Evolutionary conservation across 2,113 vertebrate genomes (phyloP).

Genomic region (Saccopteryx leptura): DNA sequence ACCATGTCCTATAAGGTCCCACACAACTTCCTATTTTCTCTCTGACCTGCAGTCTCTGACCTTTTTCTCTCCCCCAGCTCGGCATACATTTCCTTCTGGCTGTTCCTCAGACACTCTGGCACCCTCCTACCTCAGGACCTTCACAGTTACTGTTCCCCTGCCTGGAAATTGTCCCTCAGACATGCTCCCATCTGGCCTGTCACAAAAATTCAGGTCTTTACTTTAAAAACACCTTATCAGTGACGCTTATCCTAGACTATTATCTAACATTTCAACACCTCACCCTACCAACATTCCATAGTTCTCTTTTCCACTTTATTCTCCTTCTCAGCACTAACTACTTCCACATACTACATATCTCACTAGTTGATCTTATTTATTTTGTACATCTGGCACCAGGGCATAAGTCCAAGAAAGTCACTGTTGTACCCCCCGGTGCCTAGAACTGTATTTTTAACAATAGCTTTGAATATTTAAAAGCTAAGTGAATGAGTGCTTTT

Average conservation of each 20-base stretch:
- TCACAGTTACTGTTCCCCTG: not conserved
- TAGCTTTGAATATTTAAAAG: not conserved
- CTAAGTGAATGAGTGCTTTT: not conserved
- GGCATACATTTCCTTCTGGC: not conserved
- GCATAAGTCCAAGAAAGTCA: not conserved
- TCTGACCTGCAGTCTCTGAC: not conserved
- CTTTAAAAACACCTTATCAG: not conserved
- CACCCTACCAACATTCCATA: not conserved
- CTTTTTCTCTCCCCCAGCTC: not conserved
- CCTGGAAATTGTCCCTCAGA: not conserved
- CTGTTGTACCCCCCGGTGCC: not conserved
- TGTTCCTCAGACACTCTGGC: not conserved
- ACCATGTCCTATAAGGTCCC: not conserved
- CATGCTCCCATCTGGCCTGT: not conserved
- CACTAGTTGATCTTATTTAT: not conserved
- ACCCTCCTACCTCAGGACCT: not conserved
- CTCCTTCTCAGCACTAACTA: slow-evolving; percentile 3
- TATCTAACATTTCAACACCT: not conserved
- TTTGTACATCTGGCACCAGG: not conserved
- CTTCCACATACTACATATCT: not conserved
- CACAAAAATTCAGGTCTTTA: not conserved
- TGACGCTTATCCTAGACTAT: not conserved
- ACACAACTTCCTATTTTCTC: not conserved
- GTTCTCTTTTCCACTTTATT: slow-evolving; percentile 30
- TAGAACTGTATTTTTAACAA: not conserved